These are phyloP conservation scores for Araneus ventricosus DNA, from an alignment of 1,140 invertebrate species.

Conservation along the genomic window DNA sequence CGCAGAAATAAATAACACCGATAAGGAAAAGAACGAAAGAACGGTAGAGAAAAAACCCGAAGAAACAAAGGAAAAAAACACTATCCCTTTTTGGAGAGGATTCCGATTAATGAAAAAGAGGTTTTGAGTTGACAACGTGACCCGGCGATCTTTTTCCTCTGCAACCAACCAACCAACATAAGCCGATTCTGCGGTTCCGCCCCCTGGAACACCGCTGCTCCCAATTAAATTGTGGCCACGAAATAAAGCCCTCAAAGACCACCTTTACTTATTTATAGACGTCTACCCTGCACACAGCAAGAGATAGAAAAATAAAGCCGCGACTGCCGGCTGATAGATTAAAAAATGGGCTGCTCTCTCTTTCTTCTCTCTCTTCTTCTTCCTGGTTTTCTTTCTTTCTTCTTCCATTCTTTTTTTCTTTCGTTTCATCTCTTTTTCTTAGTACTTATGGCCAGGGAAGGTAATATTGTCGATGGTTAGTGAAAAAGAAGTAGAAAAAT, in stretches of 20 bases:
- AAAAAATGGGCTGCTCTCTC: slow-evolving; percentile 49
- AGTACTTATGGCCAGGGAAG: not conserved
- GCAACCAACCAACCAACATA: slow-evolving; percentile 55
- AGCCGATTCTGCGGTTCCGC: slow-evolving; percentile 64
- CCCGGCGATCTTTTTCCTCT: slow-evolving; percentile 36
- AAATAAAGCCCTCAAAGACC: slow-evolving; percentile 69
- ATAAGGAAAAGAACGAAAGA: not conserved
- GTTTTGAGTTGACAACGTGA: slow-evolving; percentile 70
- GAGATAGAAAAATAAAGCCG: slow-evolving; percentile 56
- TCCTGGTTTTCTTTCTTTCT: not conserved
- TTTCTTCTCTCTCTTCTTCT: not conserved
- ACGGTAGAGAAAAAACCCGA: not conserved
- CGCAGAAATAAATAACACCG: not conserved
- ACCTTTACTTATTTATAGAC: slow-evolving; percentile 70
- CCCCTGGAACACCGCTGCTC: slow-evolving; percentile 15
- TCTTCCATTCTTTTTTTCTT: not conserved
- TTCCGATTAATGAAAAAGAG: slow-evolving; percentile 72
- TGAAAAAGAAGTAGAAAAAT: slow-evolving; percentile 48
- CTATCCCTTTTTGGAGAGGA: slow-evolving; percentile 16
- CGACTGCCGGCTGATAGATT: slow-evolving; percentile 57
- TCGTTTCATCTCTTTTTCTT: not conserved
- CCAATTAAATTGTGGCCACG: slow-evolving; percentile 68
- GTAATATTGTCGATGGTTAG: slow-evolving; percentile 60
- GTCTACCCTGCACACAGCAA: not conserved
- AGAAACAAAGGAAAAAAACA: not conserved